Evolutionary conservation across 2,113 vertebrate genomes (phyloP), one percentile per base, ranked within the genome.

Genomic region (Meles meles): DNA sequence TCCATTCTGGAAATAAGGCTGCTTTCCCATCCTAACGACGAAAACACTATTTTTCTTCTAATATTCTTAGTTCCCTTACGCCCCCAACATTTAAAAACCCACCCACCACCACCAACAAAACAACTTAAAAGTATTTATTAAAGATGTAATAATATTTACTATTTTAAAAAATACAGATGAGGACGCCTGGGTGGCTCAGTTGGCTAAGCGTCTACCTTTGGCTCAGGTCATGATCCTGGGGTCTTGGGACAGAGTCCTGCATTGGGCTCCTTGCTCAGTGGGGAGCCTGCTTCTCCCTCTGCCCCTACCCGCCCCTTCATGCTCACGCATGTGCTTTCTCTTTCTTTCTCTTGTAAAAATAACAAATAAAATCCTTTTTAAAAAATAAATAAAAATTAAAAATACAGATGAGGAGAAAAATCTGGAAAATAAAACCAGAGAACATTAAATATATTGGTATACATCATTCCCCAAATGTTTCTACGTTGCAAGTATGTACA

Each of bases 31-130:
- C 17, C 25, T 52, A 84, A 83, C 63, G 79, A 94, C 31, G 31
- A 91, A 89, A 85, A 91, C 37, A 95, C 13, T 55, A 47, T 67
- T 96, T 83, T 74, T 82, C 71, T 81, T 79, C 55, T 72, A 86
- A 15, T 59, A 85, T 15, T 90, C 47, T 67, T 27, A 61, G 59
- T 5, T 88, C 82, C 4, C 44, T 76, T 21, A 88, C 10, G 42
- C 79, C 5, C 27, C 23, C 55, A 71, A 85, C 55, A 69, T 80
- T 82, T 76, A 42, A 34, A 83, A 85, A 52, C 42, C 15, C 18
- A 83, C 3, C 25, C 59, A 82, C 47, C 71, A 27, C n/a, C 42
- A 92, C 7, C 61, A 94, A 57, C 23, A 87, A 76, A 29, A 29
- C 77, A 67, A 77, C 27, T 34, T 82, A 83, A n/a, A 25, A 52